These are phyloP conservation scores for Lepidochrysops patricia DNA, from an alignment of 2,888 invertebrate species.

Conservation along the genomic window DNA sequence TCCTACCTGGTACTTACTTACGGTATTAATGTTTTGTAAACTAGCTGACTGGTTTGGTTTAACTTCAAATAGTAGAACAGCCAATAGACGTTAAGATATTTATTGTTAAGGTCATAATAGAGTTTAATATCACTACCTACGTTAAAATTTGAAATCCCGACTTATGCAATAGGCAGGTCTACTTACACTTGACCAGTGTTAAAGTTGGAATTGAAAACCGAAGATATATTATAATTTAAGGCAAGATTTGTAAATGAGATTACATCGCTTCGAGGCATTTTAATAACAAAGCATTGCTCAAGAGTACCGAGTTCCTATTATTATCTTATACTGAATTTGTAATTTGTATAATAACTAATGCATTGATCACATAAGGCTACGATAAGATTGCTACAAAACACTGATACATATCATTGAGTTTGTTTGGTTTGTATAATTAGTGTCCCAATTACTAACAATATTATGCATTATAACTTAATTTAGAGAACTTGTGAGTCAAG, in stretches of 20 bases:
- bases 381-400: not conserved
- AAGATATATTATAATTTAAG: not conserved
- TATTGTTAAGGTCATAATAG: not conserved
- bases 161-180: not conserved
- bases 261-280: not conserved
- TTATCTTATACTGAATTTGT: conserved; percentile 1
- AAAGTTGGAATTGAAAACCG: not conserved
- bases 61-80: too few species aligned
- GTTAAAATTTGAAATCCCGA: not conserved
- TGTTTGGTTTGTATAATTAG: not conserved
- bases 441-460: too few species aligned
- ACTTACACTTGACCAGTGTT: not conserved
- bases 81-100: too few species aligned
- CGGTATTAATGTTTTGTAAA: too few species aligned
- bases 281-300: not conserved
- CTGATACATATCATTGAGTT: not conserved
- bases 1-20: too few species aligned
- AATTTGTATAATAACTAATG: not conserved
- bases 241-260: conserved; percentile 1
- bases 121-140: not conserved
- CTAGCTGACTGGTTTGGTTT: not conserved
- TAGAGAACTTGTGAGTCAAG: too few species aligned
- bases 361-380: not conserved
- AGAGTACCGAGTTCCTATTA: not conserved
- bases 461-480: too few species aligned